Conservation (phyloP, 2,797 vertebrate genomes). For the Hippocampus kuda region DNA sequence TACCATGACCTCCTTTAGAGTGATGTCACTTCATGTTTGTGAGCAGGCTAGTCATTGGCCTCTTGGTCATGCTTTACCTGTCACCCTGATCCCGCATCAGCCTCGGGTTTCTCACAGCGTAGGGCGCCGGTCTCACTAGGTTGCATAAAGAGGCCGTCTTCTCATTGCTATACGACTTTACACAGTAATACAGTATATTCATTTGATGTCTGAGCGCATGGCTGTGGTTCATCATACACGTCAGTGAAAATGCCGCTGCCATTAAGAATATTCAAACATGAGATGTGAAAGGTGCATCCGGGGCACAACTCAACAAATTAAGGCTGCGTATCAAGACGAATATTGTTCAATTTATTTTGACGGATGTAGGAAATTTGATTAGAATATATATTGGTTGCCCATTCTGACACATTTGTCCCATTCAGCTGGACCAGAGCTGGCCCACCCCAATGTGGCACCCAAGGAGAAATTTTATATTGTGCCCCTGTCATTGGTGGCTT, state of each 20-base stretch:
- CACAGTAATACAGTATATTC: background rate
- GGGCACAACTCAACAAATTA: background rate
- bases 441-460: no score
- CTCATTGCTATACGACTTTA: background rate
- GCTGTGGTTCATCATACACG: background rate
- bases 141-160: background rate
- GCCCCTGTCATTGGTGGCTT: no score
- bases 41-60: constrained; percentile 48
- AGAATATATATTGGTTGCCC: no score
- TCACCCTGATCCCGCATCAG: constrained; percentile 44
- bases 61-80: constrained; percentile 40
- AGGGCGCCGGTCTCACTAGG: constrained; percentile 13
- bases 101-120: constrained; percentile 19
- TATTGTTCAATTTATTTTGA: no score
- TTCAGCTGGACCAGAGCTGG: no score
- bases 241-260: background rate
- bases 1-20: constrained; percentile 53
- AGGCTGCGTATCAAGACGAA: no score
- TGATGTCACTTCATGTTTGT: constrained; percentile 56
- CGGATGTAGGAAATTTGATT: no score
- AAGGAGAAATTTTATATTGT: no score
- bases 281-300: background rate
- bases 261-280: background rate
- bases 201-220: background rate
- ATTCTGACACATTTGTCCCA: no score